Percentiles rank a stretch among this genome's conserved stretches.
Conservation (phyloP, 2,888 invertebrate species). For the Nasonia oneida region DNA sequence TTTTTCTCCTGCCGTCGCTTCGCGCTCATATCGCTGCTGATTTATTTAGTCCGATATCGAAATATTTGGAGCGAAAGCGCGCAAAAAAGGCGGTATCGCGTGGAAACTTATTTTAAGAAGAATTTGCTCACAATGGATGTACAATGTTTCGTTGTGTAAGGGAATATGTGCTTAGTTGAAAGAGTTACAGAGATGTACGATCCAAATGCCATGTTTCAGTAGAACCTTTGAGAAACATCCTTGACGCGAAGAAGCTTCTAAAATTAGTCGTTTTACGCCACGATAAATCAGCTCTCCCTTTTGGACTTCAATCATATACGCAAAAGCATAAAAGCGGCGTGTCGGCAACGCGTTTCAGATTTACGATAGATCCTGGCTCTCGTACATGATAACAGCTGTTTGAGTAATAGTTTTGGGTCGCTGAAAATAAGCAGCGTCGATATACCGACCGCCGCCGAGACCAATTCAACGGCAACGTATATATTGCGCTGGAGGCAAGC, state of each 20-base stretch:
- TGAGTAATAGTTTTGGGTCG: slow-evolving; percentile 2
- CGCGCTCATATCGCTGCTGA: background rate
- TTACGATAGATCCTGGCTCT: slow-evolving; percentile 20
- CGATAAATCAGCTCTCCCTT: background rate
- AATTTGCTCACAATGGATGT: background rate
- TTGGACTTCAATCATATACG: background rate
- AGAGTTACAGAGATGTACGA: background rate
- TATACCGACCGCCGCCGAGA: background rate
- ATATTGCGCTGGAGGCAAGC: too few relatives aligned
- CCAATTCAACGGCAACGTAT: background rate
- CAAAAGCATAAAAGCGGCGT: background rate
- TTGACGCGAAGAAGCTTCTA: background rate
- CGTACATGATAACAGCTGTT: background rate
- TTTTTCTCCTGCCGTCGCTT: background rate
- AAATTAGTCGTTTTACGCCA: slow-evolving; percentile 1
- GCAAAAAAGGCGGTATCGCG: background rate
- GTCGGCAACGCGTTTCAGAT: background rate
- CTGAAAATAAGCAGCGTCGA: background rate
- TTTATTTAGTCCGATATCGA: background rate
- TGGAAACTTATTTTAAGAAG: background rate
- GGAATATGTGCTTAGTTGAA: background rate
- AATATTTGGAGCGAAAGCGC: background rate
- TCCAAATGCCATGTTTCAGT: background rate
- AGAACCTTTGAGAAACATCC: background rate
- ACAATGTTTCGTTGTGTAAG: background rate